A percentile compares a stretch with the other conserved stretches of the same genome.
Conservation (phyloP, 1,140 invertebrate genomes). For the Hyphantria cunea region DNA sequence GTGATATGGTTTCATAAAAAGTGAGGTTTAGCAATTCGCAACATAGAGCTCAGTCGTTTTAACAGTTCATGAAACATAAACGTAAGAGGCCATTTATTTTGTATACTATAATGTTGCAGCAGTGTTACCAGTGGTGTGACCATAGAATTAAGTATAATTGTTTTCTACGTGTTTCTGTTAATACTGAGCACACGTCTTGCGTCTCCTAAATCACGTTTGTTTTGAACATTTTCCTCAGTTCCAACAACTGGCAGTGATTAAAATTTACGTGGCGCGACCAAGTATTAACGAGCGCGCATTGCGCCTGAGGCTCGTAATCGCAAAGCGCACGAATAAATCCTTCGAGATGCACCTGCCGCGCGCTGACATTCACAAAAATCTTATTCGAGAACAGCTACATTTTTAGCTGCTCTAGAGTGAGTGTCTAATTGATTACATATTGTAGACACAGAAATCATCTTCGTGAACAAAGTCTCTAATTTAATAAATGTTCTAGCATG, state of each 20-base stretch:
- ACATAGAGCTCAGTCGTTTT: constrained; percentile 4
- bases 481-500: constrained; percentile 25
- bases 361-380: constrained; percentile 39
- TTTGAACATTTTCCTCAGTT: constrained; percentile 70
- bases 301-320: constrained; percentile 57
- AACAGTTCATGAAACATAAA: background rate
- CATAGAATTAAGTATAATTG: constrained; percentile 4
- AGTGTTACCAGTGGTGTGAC: constrained; percentile 4
- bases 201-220: constrained; percentile 73
- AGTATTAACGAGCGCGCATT: constrained; percentile 75
- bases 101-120: constrained; percentile 3
- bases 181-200: constrained; percentile 50
- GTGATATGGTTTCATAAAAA: constrained; percentile 12
- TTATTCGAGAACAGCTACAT: constrained; percentile 33
- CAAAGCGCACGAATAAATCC: constrained; percentile 75
- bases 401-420: constrained; percentile 36
- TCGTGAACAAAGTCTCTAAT: background rate
- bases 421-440: constrained; percentile 16
- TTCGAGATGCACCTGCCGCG: constrained; percentile 72
- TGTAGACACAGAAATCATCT: constrained; percentile 9
- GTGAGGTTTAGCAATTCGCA: constrained; percentile 9
- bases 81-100: background rate
- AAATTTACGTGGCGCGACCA: constrained; percentile 77
- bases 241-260: constrained; percentile 78
- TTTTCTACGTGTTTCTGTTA: constrained; percentile 36